A percentile compares a stretch with the other conserved stretches of the same genome.
These are phyloP conservation scores for Danio aesculapii DNA, from an alignment of 2,797 vertebrate genomes.

Conservation along the genomic window DNA sequence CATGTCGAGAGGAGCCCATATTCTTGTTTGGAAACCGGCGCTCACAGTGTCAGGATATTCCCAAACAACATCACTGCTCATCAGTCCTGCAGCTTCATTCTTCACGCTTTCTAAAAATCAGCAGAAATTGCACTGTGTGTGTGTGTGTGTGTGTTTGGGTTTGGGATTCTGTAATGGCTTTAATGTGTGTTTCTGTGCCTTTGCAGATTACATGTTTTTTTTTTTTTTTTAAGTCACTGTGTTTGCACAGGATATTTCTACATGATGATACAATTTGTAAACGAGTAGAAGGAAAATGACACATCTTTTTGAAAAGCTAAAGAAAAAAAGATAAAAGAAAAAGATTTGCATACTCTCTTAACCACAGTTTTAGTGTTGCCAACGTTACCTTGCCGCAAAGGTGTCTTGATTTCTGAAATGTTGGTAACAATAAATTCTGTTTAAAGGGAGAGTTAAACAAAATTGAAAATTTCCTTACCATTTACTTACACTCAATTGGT, in stretches of 20 bases:
- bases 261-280: not conserved
- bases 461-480: no score
- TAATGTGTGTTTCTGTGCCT: slow-evolving; percentile 1
- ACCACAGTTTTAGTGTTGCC: no score
- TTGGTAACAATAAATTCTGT: no score
- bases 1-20: slow-evolving; percentile 30
- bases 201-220: not conserved
- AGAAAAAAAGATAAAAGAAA: no score
- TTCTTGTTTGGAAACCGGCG: slow-evolving; percentile 34
- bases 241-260: not conserved
- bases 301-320: no score
- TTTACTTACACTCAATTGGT: no score
- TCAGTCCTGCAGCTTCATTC: slow-evolving; percentile 9
- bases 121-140: slow-evolving; percentile 21
- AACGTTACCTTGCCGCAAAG: no score
- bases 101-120: slow-evolving; percentile 16
- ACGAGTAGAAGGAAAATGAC: no score
- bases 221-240: slow-evolving; percentile 24
- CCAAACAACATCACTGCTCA: slow-evolving; percentile 34
- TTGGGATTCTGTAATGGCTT: not conserved
- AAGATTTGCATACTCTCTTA: no score
- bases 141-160: slow-evolving; percentile 4
- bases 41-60: slow-evolving; percentile 27
- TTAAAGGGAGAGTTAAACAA: no score
- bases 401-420: no score